Percentiles rank a stretch among this genome's conserved stretches.
These are phyloP conservation scores for Beroe ovata DNA, from an alignment of 37 sponge, comb jelly and placozoan species.

Conservation along the genomic window DNA sequence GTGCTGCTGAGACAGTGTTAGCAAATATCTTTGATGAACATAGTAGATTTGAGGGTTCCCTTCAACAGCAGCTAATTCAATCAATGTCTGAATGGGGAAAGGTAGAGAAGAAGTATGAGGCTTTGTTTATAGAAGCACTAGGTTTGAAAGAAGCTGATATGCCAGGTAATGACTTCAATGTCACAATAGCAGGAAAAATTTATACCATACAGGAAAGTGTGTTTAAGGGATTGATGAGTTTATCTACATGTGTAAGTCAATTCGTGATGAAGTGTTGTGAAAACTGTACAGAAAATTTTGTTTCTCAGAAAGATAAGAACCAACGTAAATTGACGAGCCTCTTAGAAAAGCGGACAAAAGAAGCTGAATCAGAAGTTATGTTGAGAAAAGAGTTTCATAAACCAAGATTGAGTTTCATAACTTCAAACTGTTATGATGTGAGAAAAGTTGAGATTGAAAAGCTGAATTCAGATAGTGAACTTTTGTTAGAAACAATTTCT, in stretches of 20 bases:
- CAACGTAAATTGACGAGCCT: not conserved
- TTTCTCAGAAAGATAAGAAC: not conserved
- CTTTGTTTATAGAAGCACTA: not conserved
- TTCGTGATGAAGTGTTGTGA: not conserved
- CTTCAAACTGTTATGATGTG: not conserved
- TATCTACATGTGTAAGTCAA: too few species aligned
- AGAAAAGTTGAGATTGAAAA: not conserved
- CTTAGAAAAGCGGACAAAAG: not conserved
- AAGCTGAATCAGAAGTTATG: not conserved
- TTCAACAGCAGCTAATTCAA: not conserved
- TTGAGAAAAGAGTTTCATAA: constrained; percentile 3
- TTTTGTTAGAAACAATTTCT: constrained; percentile 13
- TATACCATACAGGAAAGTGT: not conserved
- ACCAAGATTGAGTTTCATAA: not conserved
- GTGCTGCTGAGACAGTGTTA: not conserved
- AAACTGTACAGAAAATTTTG: not conserved
- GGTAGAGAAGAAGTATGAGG: not conserved
- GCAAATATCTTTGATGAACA: not conserved
- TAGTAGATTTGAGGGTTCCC: not conserved
- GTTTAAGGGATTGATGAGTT: too few species aligned
- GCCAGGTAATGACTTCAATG: not conserved
- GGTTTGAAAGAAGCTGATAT: not conserved
- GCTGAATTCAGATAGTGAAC: not conserved
- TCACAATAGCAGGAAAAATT: not conserved
- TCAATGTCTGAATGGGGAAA: not conserved